phyloP scores from a whole-genome alignment of 2,888 invertebrate genomes.

The Flexamia atlantica region DNA sequence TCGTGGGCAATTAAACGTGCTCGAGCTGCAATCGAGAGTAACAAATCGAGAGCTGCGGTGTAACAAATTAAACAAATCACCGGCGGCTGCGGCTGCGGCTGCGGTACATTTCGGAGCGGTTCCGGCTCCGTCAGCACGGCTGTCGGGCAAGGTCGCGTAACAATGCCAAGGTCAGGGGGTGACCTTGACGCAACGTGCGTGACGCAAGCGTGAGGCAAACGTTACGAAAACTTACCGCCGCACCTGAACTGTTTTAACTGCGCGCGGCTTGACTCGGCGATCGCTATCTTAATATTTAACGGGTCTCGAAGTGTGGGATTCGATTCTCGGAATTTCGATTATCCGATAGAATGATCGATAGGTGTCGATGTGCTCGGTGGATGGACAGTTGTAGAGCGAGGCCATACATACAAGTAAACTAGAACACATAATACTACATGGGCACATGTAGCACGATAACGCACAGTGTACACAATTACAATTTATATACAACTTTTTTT shows the following conservation, averaged over 20 bases:
- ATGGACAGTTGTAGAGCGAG: too few relatives aligned
- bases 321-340: too few relatives aligned
- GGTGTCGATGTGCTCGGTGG: too few relatives aligned
- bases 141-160: conserved; percentile 44
- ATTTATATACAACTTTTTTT: too few relatives aligned
- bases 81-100: background rate
- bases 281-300: background rate
- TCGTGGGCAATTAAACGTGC: conserved; percentile 29
- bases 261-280: background rate
- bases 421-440: too few relatives aligned
- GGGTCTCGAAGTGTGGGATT: too few relatives aligned
- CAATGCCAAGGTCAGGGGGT: conserved; percentile 53
- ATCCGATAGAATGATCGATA: too few relatives aligned
- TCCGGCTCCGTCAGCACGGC: conserved; percentile 36
- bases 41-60: background rate
- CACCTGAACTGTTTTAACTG: conserved; percentile 12
- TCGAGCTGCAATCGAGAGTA: conserved; percentile 1
- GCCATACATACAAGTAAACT: too few relatives aligned
- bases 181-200: conserved; percentile 48
- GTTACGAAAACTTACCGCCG: conserved; percentile 51
- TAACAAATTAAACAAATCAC: conserved; percentile 34
- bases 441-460: too few relatives aligned
- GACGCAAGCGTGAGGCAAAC: conserved; percentile 49
- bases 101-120: conserved; percentile 25
- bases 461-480: too few relatives aligned